Percentiles rank a stretch among this genome's conserved stretches.
Evolutionary conservation across 2,113 vertebrate species (phyloP).

Genomic region (Rhadina sibilatrix): DNA sequence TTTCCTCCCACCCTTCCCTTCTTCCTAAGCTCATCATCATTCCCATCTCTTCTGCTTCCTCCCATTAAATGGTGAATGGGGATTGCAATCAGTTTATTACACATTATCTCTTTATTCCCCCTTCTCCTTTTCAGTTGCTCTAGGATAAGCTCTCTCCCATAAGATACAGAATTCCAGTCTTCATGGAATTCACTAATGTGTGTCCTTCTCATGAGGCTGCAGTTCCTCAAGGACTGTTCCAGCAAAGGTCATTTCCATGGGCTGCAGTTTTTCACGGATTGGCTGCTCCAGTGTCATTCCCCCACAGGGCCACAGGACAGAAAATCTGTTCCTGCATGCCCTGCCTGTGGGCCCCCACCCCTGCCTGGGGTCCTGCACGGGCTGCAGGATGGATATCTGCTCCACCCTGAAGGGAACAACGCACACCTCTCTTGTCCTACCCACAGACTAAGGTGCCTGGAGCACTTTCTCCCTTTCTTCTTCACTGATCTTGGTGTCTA

Average conservation of each 20-base stretch:
- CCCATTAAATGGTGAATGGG: fast-evolving
- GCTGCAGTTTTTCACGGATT: neutral
- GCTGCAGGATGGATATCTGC: neutral
- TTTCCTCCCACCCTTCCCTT: neutral
- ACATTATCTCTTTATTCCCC: fast-evolving
- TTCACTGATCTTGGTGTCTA: neutral
- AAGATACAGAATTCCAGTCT: neutral
- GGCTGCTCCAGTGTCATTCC: neutral
- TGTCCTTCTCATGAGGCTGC: neutral
- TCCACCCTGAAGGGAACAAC: neutral
- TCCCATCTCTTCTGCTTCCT: neutral
- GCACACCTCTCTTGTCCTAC: no score
- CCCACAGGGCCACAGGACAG: neutral
- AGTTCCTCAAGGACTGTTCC: neutral
- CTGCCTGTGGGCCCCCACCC: neutral
- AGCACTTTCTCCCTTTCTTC: neutral
- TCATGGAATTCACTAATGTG: neutral
- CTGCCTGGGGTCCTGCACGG: neutral
- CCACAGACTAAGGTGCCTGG: neutral
- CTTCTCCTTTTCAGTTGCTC: neutral
- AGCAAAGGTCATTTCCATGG: neutral
- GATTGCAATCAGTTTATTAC: fast-evolving
- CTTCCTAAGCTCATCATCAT: neutral
- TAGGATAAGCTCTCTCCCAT: neutral
- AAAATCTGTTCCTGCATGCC: neutral